Evolutionary conservation across 2,113 vertebrate genomes (phyloP).

Genomic region (Myrmophylax atrothorax): DNA sequence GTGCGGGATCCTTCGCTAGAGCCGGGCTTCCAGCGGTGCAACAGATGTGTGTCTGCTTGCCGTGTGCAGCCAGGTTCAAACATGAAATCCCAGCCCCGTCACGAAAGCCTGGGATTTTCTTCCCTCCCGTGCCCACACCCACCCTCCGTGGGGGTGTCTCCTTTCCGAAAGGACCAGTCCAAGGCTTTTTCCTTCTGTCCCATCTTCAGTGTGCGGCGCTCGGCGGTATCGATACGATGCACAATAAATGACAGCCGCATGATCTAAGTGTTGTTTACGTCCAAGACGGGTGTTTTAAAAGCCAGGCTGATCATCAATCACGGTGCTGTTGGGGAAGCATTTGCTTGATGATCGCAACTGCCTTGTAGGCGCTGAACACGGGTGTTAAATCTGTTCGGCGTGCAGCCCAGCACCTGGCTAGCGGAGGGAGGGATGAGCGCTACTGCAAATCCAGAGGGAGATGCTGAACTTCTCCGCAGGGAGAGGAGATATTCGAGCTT

Average conservation of each 20-base stretch:
- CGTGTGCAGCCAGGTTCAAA: background rate
- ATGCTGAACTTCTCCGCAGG: background rate
- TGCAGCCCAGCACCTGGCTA: background rate
- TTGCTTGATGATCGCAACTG: background rate
- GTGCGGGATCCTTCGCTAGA: background rate
- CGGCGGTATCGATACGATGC: background rate
- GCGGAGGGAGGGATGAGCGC: background rate
- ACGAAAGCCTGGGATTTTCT: background rate
- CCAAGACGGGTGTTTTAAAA: background rate
- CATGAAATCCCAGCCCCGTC: background rate
- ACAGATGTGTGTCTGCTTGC: constrained; percentile 55
- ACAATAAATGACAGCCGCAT: background rate
- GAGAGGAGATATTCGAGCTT: background rate
- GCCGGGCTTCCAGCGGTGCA: constrained; percentile 20
- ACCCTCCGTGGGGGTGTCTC: background rate
- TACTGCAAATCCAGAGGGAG: background rate
- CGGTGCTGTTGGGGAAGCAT: background rate
- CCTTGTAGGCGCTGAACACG: background rate
- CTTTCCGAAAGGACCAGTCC: background rate
- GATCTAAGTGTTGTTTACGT: background rate
- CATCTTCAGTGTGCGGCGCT: background rate
- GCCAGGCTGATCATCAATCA: background rate
- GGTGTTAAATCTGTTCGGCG: background rate
- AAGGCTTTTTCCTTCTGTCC: background rate
- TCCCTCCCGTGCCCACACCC: background rate